phyloP scores from a whole-genome alignment of 1,140 invertebrate species.

The Theocolax elegans region DNA sequence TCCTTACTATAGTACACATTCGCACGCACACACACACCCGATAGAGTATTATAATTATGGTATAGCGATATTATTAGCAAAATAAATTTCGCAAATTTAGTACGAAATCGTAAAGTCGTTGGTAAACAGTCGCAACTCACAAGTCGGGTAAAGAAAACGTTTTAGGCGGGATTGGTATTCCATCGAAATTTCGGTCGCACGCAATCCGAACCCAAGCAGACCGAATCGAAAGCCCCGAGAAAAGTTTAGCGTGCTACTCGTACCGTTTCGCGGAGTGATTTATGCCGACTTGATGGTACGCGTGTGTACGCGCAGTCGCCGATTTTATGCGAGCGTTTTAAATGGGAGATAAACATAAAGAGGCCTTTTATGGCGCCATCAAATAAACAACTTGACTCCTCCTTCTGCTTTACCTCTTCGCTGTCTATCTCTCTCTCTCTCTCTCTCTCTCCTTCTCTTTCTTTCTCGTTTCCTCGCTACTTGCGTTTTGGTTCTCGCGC shows the following conservation, averaged over 20 bases:
- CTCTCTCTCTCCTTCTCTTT: constrained; percentile 10
- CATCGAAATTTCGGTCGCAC: constrained; percentile 5
- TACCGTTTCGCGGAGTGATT: constrained; percentile 62
- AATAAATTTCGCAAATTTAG: too few species aligned
- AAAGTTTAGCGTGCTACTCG: constrained; percentile 19
- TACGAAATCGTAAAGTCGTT: too few species aligned
- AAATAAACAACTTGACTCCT: constrained; percentile 71
- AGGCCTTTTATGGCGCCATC: constrained; percentile 69
- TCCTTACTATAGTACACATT: too few species aligned
- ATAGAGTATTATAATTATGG: too few species aligned
- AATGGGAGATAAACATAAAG: constrained; percentile 70
- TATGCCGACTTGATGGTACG: constrained; percentile 62
- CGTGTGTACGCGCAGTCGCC: constrained; percentile 20
- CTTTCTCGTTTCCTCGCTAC: not conserved
- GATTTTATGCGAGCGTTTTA: constrained; percentile 67
- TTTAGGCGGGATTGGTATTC: too few species aligned
- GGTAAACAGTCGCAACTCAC: too few species aligned
- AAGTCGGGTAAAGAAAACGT: too few species aligned
- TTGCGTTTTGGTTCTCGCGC: constrained; percentile 11
- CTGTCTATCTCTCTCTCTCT: constrained; percentile 40
- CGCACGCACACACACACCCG: too few species aligned
- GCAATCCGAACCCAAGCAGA: too few species aligned
- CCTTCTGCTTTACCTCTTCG: constrained; percentile 59
- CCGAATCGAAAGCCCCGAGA: not conserved
- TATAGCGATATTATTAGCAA: too few species aligned